Percentiles rank a stretch among this genome's conserved stretches.
These are phyloP conservation scores for Lagodon rhomboides DNA, from an alignment of 2,797 vertebrate genomes.

Conservation along the genomic window DNA sequence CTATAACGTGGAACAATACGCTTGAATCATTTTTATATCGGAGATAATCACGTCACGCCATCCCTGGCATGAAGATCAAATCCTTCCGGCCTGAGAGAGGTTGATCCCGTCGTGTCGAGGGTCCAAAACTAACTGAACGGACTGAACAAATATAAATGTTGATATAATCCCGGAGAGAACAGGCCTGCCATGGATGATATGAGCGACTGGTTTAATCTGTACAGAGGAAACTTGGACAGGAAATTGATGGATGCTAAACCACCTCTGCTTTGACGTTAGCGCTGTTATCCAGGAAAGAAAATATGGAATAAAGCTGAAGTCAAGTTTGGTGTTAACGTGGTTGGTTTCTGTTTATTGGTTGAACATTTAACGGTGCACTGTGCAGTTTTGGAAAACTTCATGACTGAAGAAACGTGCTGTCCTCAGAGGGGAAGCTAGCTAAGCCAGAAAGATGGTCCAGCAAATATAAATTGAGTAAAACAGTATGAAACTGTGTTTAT, in stretches of 20 bases:
- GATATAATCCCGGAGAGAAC: constrained; percentile 37
- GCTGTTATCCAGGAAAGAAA: not conserved
- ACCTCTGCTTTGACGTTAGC: constrained; percentile 14
- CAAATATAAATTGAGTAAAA: too few species aligned
- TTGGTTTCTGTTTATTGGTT: not conserved
- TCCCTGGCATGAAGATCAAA: constrained; percentile 43
- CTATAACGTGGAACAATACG: constrained; percentile 10
- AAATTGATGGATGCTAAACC: constrained; percentile 6
- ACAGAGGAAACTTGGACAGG: not conserved
- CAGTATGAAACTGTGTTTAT: too few species aligned
- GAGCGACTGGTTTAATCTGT: constrained; percentile 24
- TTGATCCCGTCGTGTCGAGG: constrained; percentile 33
- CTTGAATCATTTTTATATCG: constrained; percentile 19
- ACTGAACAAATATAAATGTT: constrained; percentile 51
- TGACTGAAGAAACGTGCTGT: too few species aligned
- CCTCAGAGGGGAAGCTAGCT: too few species aligned
- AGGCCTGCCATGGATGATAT: constrained; percentile 15
- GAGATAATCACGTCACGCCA: constrained; percentile 9
- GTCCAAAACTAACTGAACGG: constrained; percentile 38
- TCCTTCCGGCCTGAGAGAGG: constrained; percentile 25
- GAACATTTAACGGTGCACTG: too few species aligned
- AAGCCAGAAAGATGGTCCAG: too few species aligned
- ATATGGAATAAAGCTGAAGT: not conserved
- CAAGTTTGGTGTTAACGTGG: not conserved
- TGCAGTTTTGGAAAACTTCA: too few species aligned